phyloP scores from a whole-genome alignment of 2,113 vertebrate species.

The Plestiodon gilberti region DNA sequence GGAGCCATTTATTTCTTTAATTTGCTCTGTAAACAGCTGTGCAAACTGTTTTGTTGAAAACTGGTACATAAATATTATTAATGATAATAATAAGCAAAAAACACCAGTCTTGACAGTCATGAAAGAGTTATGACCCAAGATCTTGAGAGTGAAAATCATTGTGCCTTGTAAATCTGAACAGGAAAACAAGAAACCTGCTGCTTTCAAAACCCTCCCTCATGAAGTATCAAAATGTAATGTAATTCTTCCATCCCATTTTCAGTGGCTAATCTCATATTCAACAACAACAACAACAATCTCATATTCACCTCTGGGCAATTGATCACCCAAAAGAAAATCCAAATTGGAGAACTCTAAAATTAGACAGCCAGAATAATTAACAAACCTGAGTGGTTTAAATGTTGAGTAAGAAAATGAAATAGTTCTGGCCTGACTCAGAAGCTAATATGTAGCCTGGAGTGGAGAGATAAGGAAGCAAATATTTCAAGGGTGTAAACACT shows the following conservation, averaged over 20 bases:
- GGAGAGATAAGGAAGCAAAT: conserved; percentile 15
- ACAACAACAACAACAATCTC: too few relatives aligned
- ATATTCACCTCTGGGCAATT: background rate
- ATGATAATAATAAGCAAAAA: too few relatives aligned
- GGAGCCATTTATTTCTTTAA: too few relatives aligned
- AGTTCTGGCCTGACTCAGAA: background rate
- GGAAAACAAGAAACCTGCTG: background rate
- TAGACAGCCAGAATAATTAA: conserved; percentile 2
- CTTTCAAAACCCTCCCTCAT: background rate
- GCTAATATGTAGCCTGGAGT: background rate
- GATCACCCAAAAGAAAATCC: conserved; percentile 4
- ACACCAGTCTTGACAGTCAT: too few relatives aligned
- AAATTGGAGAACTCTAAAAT: background rate
- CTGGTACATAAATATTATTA: too few relatives aligned
- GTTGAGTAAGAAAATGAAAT: background rate
- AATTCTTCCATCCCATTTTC: conserved; percentile 15
- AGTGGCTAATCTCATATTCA: conserved; percentile 1
- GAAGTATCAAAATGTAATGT: conserved; percentile 8
- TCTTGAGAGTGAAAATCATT: too few relatives aligned
- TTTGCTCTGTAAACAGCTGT: too few relatives aligned
- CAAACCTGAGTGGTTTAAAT: conserved; percentile 6
- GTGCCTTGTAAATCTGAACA: too few relatives aligned
- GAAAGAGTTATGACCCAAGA: too few relatives aligned
- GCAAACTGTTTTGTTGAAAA: too few relatives aligned
- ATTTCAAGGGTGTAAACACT: conserved; percentile 14